Conservation (phyloP, 2,888 invertebrate species). For the Taphrorychus bicolor region DNA sequence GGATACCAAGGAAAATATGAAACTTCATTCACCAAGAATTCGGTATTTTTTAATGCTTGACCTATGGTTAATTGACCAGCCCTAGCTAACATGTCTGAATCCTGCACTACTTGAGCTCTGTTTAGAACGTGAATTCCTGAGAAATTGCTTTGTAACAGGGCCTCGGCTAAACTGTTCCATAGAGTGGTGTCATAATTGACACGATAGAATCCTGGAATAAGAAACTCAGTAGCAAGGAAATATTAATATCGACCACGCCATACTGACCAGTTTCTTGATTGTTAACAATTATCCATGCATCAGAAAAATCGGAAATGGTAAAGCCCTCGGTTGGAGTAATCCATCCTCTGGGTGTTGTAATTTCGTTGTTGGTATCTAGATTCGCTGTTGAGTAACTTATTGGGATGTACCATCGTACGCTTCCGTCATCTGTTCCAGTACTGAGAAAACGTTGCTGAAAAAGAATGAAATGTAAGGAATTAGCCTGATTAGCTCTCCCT, state of each 20-base stretch:
- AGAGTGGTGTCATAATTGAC: conserved; percentile 68
- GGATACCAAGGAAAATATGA: conserved; percentile 79
- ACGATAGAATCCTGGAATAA: conserved; percentile 67
- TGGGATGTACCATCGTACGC: conserved; percentile 61
- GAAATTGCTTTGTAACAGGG: conserved; percentile 60
- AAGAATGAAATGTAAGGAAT: no score
- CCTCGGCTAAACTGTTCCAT: conserved; percentile 67
- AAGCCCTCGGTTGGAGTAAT: conserved; percentile 45
- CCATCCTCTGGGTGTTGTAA: conserved; percentile 55
- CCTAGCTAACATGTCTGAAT: conserved; percentile 70
- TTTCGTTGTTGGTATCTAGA: conserved; percentile 53
- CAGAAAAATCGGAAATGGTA: conserved; percentile 4
- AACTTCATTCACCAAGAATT: conserved; percentile 71
- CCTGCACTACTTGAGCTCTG: conserved; percentile 79
- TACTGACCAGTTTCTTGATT: conserved; percentile 40
- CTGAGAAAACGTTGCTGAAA: conserved; percentile 36
- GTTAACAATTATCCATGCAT: conserved; percentile 40
- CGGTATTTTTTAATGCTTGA: conserved; percentile 68
- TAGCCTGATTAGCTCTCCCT: no score
- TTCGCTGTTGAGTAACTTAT: conserved; percentile 61
- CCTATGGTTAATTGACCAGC: conserved; percentile 62
- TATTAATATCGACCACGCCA: no score
- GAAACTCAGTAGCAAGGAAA: background rate
- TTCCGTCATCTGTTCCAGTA: conserved; percentile 17
- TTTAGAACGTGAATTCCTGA: conserved; percentile 63